phyloP scores from a whole-genome alignment of 2,113 vertebrate genomes.

The Glaucidium brasilianum region DNA sequence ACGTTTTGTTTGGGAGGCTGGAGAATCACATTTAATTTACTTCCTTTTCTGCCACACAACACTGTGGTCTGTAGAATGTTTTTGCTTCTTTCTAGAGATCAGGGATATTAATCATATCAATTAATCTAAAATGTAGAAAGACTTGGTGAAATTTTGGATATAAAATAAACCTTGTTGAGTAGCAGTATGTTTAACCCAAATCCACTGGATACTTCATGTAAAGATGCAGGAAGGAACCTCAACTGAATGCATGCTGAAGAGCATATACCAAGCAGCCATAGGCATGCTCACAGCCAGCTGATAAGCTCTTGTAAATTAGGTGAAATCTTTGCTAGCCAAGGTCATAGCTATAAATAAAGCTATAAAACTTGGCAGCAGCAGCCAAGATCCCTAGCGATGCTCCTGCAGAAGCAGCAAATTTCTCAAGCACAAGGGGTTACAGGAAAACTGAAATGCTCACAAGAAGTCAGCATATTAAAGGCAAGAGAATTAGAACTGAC shows the following conservation, averaged over 20 bases:
- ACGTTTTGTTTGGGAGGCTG: not conserved
- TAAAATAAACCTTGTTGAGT: not conserved
- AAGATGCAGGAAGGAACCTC: not conserved
- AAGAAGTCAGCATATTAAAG: not conserved
- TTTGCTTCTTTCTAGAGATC: not conserved
- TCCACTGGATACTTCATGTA: not conserved
- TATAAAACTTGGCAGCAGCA: slow-evolving; percentile 14
- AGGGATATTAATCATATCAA: not conserved
- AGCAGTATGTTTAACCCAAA: not conserved
- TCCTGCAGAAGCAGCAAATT: not conserved
- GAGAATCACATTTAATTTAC: not conserved
- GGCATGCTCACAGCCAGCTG: not conserved
- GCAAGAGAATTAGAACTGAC: not conserved
- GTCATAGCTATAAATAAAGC: slow-evolving; percentile 13
- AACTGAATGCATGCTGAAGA: not conserved
- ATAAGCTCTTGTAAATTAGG: not conserved
- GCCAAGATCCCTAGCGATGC: not conserved
- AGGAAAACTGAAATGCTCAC: not conserved
- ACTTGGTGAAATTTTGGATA: not conserved
- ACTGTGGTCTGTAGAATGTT: not conserved
- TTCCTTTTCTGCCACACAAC: not conserved
- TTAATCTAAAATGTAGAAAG: not conserved
- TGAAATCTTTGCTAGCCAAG: slow-evolving; percentile 29
- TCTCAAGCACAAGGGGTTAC: not conserved
- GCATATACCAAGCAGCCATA: not conserved